Evolutionary conservation across 2,113 vertebrate genomes (phyloP), one percentile per base, ranked within the genome.

Genomic region (Menidia beryllina): DNA sequence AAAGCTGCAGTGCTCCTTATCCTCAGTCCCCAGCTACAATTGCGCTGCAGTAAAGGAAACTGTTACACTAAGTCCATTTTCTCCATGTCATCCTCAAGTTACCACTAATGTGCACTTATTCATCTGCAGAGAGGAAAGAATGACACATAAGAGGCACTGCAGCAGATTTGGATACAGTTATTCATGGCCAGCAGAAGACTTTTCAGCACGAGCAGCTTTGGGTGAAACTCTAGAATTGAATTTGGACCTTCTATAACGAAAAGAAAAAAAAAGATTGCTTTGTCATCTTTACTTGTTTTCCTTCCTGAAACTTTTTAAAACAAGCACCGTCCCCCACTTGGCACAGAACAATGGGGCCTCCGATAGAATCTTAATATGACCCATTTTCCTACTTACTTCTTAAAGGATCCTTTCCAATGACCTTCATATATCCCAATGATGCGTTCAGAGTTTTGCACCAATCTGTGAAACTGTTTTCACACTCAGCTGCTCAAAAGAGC

Each of bases 111-210:
- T 45, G 45, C 41, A 49, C 65, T 2, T 56, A 57, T 58, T 50
- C 57, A 3, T 65, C 69, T 54, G 65, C 68, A 69, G 55, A 3
- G 30, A n/a, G 65, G 59, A 26, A 0, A 19, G 62, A 20, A 23
- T 58, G 69, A 77, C 61, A 75, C 70, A n/a, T 26, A 6, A 27
- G 57, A 67, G 66, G 52, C 56, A 23, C 0, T 36, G 54, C 47
- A 47, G 62, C 71, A 62, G 56, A 59, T 61, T 83, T 61, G 69
- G 56, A 47, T 62, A 60, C 55, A 67, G 54, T 47, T 64, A 73
- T 47, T 62, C 17, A 15, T 60, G 43, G 36, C 25, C 2, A 13
- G 9, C 50, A 71, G 69, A 2, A 75, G 50, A 78, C 30, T 64
- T 81, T 49, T 23, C 57, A 63, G 72, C n/a, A 1, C 45, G 43